Base-by-base conservation (phyloP, 1,140 invertebrate genomes). In the Ostrea denselamellosa region DNA sequence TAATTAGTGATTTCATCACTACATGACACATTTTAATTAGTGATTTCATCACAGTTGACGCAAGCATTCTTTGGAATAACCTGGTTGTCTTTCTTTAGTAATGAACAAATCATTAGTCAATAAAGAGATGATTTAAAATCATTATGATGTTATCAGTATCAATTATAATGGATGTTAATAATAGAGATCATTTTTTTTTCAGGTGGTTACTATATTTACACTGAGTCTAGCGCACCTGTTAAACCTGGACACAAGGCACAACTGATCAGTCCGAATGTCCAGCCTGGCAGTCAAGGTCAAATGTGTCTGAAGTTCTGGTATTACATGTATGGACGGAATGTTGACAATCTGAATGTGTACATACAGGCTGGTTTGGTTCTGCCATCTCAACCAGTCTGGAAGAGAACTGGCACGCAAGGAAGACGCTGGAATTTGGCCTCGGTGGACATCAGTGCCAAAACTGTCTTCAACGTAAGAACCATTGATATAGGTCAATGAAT, bases 251-350 rank as follows among this genome's bases (percentile, higher is more conserved):
- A 92, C 82, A 91, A 89, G 83, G 93, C 93, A 0, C 85, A 91
- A 51, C 68, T 92, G 2, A 89, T 94, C 14, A 92, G 91, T 77
- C 92, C 92, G 8, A 81, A 89, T 10, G 87, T 93, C n/a, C 51
- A 88, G 8, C 85, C 88, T 10, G 86, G 86, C 5, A 84, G 28
- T 44, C 88, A 86, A 25, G 85, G 90, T 77, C 88, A 88, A 8
- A 89, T 91, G 83, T 94, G 93, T 89, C 65, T 94, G 19, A 90
- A 87, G 12, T 97, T 98, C 93, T 97, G 96, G 95, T 96, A 95
- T 91, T 97, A 97, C 92, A 97, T 98, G 97, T 97, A 96, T 91
- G 97, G 97, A 22, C 87, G 85, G 0, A 85, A 91, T 88, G 93
- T 94, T 10, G 92, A 90, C 25, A 89, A 86, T 8, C 87, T 94